phyloP scores from a whole-genome alignment of 37 sponge, comb jelly and placozoan species.

The Geodia barretti region DNA sequence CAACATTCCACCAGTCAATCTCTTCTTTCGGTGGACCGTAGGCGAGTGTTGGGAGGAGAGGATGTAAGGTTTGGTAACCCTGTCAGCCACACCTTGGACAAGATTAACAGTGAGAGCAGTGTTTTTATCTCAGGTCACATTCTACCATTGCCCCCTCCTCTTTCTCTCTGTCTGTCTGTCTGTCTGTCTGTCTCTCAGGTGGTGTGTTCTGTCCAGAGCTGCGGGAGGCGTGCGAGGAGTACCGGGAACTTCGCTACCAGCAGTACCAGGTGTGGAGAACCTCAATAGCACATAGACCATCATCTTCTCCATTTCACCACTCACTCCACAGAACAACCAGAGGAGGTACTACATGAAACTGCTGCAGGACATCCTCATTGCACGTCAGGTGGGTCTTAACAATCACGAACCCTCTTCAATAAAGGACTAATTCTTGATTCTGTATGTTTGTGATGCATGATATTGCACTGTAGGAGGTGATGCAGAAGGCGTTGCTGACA shows the following conservation, averaged over 20 bases:
- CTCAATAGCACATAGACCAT: too few species aligned
- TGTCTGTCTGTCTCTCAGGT: constrained; percentile 16
- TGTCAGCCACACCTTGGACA: constrained; percentile 35
- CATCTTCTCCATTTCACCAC: neutral
- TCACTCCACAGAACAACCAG: constrained; percentile 25
- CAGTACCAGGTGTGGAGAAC: constrained; percentile 54
- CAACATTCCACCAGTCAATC: neutral
- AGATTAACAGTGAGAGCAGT: constrained; percentile 37
- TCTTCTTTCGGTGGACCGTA: neutral
- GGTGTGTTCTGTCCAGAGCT: constrained; percentile 26
- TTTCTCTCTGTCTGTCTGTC: neutral
- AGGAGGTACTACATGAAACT: constrained; percentile 23
- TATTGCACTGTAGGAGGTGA: neutral
- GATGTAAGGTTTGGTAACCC: constrained; percentile 75
- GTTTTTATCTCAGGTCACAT: neutral
- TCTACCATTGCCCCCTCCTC: neutral
- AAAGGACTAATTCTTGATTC: too few species aligned
- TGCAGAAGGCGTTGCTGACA: constrained; percentile 24
- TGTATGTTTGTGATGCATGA: neutral
- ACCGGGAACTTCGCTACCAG: constrained; percentile 34
- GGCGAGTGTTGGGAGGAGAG: constrained; percentile 48
- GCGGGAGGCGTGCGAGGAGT: constrained; percentile 1
- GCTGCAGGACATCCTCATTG: constrained; percentile 31
- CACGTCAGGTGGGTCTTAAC: constrained; percentile 9
- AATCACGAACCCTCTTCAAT: too few species aligned